Evolutionary conservation across 2,888 invertebrate species (phyloP).

Genomic region (Diabrotica balteata): DNA sequence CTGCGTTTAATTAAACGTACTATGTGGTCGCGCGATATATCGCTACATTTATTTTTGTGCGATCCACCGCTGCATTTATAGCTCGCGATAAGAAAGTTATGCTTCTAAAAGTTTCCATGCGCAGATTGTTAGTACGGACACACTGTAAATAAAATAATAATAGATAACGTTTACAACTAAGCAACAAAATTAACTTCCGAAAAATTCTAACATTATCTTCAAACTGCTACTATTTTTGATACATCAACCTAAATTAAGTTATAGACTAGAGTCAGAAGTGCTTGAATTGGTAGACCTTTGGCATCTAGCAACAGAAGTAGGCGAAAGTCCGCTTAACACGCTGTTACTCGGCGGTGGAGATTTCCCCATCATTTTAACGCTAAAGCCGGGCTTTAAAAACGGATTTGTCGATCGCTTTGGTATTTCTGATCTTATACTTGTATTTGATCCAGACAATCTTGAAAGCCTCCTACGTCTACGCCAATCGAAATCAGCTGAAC

Average conservation of each 20-base stretch:
- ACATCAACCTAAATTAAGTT: slow-evolving; percentile 31
- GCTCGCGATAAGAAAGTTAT: too few species aligned
- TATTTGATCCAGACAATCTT: slow-evolving; percentile 56
- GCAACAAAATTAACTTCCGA: neutral
- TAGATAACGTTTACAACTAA: neutral
- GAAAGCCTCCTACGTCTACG: slow-evolving; percentile 56
- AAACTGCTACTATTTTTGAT: neutral
- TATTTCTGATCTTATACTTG: slow-evolving; percentile 59
- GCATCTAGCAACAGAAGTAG: slow-evolving; percentile 60
- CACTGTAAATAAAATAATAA: neutral
- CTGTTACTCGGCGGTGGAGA: slow-evolving; percentile 66
- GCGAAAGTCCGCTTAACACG: slow-evolving; percentile 65
- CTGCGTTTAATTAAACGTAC: too few species aligned
- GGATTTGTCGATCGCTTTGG: slow-evolving; percentile 51
- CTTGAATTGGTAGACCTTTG: slow-evolving; percentile 49
- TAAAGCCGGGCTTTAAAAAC: slow-evolving; percentile 58
- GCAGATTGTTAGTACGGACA: too few species aligned
- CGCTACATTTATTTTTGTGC: too few species aligned
- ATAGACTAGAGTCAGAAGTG: slow-evolving; percentile 58
- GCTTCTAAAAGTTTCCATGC: too few species aligned
- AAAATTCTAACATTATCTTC: slow-evolving; percentile 2
- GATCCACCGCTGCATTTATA: too few species aligned
- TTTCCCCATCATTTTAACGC: slow-evolving; percentile 57
- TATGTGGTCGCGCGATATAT: too few species aligned
- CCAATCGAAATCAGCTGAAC: slow-evolving; percentile 60